phyloP scores from a whole-genome alignment of 2,888 invertebrate species.

The Resseliella maxima region DNA sequence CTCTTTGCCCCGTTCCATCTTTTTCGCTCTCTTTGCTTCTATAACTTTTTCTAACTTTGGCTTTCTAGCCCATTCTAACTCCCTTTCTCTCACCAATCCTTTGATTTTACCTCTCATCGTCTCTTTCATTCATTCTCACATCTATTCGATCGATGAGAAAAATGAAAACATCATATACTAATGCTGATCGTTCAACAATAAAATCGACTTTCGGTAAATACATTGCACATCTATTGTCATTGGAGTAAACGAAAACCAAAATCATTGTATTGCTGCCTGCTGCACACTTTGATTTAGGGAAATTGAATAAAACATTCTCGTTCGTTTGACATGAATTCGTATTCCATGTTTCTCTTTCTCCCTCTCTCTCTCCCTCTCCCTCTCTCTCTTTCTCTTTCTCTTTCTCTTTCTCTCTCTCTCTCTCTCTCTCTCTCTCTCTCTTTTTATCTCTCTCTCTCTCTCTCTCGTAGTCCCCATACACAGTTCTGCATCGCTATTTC shows the following conservation, averaged over 20 bases:
- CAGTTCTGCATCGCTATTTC: not conserved
- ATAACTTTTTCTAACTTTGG: too few species aligned
- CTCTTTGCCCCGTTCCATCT: too few species aligned
- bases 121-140: too few species aligned
- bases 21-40: too few species aligned
- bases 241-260: not conserved
- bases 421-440: too few species aligned
- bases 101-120: too few species aligned
- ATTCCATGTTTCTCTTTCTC: not conserved
- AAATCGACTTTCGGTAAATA: not conserved
- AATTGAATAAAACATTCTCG: constrained; percentile 34
- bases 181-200: constrained; percentile 8
- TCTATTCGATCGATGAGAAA: constrained; percentile 18
- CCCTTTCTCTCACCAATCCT: too few species aligned
- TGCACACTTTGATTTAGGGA: constrained; percentile 16
- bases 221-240: not conserved
- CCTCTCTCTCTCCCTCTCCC: not conserved
- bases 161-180: constrained; percentile 2
- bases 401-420: not conserved
- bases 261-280: not conserved
- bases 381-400: too few species aligned
- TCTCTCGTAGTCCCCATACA: too few species aligned
- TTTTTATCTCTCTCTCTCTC: too few species aligned
- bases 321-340: constrained; percentile 34
- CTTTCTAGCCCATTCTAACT: too few species aligned